phyloP scores from a whole-genome alignment of 2,888 invertebrate species.

The Phaedon cochleariae region DNA sequence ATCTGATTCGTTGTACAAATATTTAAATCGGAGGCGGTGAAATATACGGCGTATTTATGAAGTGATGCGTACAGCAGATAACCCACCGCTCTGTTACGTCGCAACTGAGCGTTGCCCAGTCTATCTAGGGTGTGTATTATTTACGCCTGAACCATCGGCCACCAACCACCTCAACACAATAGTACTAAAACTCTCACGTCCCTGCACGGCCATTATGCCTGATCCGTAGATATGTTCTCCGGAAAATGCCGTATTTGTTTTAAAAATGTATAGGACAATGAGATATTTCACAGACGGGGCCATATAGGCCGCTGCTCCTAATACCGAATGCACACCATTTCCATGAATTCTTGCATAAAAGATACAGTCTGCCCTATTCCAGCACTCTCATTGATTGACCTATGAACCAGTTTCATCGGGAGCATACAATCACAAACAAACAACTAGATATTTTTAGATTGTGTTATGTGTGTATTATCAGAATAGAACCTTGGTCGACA shows the following conservation, averaged over 20 bases:
- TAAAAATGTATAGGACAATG: constrained; percentile 51
- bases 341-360: neutral
- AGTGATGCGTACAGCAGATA: no score
- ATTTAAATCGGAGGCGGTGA: no score
- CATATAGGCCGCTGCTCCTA: neutral
- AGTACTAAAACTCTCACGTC: constrained; percentile 57
- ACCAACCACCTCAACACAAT: constrained; percentile 45
- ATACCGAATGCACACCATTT: constrained; percentile 1
- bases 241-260: constrained; percentile 53
- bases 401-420: constrained; percentile 9
- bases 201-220: constrained; percentile 48
- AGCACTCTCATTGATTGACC: neutral
- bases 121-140: no score
- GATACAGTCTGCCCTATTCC: no score
- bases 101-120: no score
- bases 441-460: no score
- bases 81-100: no score
- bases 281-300: constrained; percentile 38
- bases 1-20: no score
- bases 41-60: no score
- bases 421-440: no score
- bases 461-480: no score
- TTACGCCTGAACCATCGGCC: constrained; percentile 47
- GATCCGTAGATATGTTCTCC: constrained; percentile 51
- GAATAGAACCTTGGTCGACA: no score